Evolutionary conservation across 2,797 vertebrate species (phyloP).

Genomic region (Karalla daura): DNA sequence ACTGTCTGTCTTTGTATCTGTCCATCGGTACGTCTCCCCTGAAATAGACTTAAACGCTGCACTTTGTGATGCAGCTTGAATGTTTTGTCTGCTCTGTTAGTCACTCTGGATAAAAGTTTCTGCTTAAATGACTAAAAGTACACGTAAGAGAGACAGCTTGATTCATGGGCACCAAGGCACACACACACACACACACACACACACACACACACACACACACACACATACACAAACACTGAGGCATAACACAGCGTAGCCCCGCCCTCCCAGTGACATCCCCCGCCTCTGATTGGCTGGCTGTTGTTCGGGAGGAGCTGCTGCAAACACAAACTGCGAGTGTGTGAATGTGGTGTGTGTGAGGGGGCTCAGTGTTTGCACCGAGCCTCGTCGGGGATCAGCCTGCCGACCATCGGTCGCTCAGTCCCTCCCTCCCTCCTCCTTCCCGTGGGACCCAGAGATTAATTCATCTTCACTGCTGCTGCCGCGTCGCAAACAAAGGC

Average conservation of each 20-base stretch:
- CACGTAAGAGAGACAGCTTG: conserved; percentile 10
- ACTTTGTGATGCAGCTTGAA: too few relatives aligned
- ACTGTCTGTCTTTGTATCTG: too few relatives aligned
- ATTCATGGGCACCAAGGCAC: conserved; percentile 5
- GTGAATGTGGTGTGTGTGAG: conserved; percentile 58
- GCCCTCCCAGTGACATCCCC: conserved; percentile 59
- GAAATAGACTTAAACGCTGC: too few relatives aligned
- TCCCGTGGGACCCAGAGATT: conserved; percentile 6
- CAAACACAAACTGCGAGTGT: conserved; percentile 74
- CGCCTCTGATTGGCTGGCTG: conserved; percentile 72
- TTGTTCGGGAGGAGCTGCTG: conserved; percentile 64
- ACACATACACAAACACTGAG: neutral
- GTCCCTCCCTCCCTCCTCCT: neutral
- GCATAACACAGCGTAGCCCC: conserved; percentile 27
- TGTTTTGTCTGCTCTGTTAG: too few relatives aligned
- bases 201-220: conserved; percentile 9
- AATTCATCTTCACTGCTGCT: neutral
- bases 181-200: neutral
- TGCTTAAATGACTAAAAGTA: too few relatives aligned
- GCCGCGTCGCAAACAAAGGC: neutral
- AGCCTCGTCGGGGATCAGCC: conserved; percentile 5
- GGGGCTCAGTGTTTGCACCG: conserved; percentile 48
- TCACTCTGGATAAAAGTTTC: too few relatives aligned
- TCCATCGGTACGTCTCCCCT: too few relatives aligned
- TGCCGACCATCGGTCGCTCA: neutral